Evolutionary conservation across 1,140 invertebrate species (phyloP), one percentile per base, ranked within the genome.

Genomic region (Conus ventricosus): DNA sequence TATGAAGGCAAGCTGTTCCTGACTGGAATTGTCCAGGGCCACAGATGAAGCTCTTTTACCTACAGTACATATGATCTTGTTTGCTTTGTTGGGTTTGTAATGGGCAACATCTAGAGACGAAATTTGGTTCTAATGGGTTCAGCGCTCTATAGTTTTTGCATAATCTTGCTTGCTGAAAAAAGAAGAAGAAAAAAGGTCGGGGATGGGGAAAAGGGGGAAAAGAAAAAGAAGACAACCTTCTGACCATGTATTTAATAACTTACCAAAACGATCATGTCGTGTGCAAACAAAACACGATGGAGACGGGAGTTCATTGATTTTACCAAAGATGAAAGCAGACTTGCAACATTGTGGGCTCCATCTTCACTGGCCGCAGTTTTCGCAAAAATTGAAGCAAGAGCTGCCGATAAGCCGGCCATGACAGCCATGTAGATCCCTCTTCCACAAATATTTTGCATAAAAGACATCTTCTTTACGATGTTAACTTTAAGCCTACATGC

Each of bases 361-460:
- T 89, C 89, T 84, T 85, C 71, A 88, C 89, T 89, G 25, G 91
- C 88, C 27, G 92, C 93, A 17, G 93, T 87, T 87, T 94, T 94
- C 8, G 93, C 93, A 84, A 85, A 91, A 10, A 91, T 88, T 4
- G 93, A 94, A n/a, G 91, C 92, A 20, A 92, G 76, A 0, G 93
- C 92, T 63, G 93, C 93, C 90, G 92, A 92, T 78, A 84, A 78
- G 6, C 93, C 93, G 51, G 93, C 92, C 20, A 90, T 87, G 15
- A 90, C 76, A 54, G 93, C 92, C 51, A 93, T 63, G 82, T 89
- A 83, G 25, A 92, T 67, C 11, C 89, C 89, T 67, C 84, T 81
- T 39, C 54, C 80, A 7, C 23, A 4, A 0, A 17, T 17, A 13
- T 10, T 81, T 54, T 54, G 39, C 20, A 51, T 15, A 54, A 51